Evolutionary conservation across 2,113 vertebrate genomes (phyloP).

Genomic region (Regulus satrapa): DNA sequence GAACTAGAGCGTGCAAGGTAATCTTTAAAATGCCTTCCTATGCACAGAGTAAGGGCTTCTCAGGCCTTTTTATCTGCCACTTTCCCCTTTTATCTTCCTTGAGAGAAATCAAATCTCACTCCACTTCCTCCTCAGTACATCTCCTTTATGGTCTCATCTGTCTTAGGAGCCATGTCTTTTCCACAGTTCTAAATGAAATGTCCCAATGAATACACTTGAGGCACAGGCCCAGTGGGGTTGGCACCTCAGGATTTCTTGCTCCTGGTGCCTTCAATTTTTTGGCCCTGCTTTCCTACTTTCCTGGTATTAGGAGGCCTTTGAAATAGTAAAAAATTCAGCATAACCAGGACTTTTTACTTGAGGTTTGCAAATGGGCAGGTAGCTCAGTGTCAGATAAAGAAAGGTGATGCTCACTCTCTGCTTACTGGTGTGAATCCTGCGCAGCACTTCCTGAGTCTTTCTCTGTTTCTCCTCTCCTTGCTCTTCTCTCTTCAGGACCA

Average conservation of each 20-base stretch:
- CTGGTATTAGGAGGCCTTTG: background rate
- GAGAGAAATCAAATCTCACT: background rate
- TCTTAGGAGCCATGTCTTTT: background rate
- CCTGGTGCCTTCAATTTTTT: background rate
- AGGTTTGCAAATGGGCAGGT: background rate
- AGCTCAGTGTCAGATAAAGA: background rate
- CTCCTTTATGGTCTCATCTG: background rate
- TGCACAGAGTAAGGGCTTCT: background rate
- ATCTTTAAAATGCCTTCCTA: background rate
- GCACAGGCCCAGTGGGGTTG: background rate
- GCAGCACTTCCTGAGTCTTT: constrained; percentile 54
- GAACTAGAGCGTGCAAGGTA: background rate
- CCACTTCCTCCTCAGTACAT: background rate
- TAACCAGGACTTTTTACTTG: background rate
- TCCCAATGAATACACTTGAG: background rate
- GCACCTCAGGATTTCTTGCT: background rate
- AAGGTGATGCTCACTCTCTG: constrained; percentile 60
- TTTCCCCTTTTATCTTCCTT: background rate
- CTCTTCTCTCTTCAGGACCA: constrained; percentile 48
- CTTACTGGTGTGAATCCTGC: constrained; percentile 58
- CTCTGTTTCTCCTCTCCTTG: constrained; percentile 54
- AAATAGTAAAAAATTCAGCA: background rate
- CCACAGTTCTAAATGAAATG: background rate
- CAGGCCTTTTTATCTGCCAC: background rate
- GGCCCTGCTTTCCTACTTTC: background rate